A percentile compares a stretch with the other conserved stretches of the same genome.
Evolutionary conservation across 2,113 vertebrate genomes (phyloP).

Genomic region (Dolichotis patagonum): DNA sequence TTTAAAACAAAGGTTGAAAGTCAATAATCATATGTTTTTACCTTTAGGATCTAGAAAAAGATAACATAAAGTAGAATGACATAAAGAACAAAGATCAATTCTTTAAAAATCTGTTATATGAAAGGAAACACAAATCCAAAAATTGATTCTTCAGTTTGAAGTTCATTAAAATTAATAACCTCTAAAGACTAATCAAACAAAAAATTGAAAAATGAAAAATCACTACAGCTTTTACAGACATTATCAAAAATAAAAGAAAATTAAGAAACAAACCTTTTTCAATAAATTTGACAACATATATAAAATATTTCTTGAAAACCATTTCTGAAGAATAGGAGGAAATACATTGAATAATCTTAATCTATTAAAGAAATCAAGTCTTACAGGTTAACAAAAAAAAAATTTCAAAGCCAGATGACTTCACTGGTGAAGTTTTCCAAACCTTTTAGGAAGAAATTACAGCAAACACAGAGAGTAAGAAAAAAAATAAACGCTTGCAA

Average conservation of each 20-base stretch:
- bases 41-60: background rate
- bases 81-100: background rate
- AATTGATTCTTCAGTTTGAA: background rate
- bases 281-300: constrained; percentile 20
- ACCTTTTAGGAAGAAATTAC: background rate
- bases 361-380: constrained; percentile 35
- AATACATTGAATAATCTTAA: constrained; percentile 9
- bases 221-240: background rate
- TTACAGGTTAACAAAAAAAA: background rate
- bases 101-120: background rate
- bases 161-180: background rate
- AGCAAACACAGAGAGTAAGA: background rate
- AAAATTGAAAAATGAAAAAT: background rate
- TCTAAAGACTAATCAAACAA: background rate
- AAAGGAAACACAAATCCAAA: constrained; percentile 40
- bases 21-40: no score
- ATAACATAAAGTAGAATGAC: background rate
- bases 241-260: constrained; percentile 22
- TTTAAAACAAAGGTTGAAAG: no score
- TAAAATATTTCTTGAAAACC: background rate
- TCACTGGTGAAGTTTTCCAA: constrained; percentile 30
- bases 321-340: constrained; percentile 1
- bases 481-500: constrained; percentile 2
- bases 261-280: background rate
- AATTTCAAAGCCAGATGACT: background rate